phyloP scores from a whole-genome alignment of 2,888 invertebrate genomes.

The Lasioglossum zephyrum region DNA sequence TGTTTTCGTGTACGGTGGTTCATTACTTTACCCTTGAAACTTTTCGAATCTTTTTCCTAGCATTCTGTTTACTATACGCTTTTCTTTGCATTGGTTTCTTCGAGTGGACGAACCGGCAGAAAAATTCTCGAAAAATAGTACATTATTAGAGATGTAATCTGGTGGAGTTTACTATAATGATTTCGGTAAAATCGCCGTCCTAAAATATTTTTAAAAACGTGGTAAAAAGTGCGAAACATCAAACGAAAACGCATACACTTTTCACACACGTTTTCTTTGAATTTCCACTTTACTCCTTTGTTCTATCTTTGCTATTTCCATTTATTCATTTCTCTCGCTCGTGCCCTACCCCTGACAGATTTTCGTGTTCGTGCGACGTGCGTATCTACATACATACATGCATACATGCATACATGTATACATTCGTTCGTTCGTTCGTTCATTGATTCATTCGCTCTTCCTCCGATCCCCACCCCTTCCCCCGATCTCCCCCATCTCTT shows the following conservation, averaged over 20 bases:
- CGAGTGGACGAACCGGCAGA: neutral
- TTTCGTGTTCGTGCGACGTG: too few species aligned
- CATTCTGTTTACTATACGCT: neutral
- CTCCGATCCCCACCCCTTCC: too few species aligned
- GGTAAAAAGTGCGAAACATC: neutral
- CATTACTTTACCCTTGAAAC: neutral
- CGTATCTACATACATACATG: neutral
- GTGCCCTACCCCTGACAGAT: neutral
- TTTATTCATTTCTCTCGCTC: neutral
- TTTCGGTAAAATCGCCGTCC: neutral
- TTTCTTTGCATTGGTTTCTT: neutral
- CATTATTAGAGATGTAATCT: neutral
- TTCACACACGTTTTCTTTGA: neutral
- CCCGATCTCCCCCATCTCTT: neutral
- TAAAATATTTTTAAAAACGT: neutral
- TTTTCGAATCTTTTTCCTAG: neutral
- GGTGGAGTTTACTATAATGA: neutral
- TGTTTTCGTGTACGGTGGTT: neutral
- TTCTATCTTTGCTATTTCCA: neutral
- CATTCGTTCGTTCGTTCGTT: neutral
- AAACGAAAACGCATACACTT: constrained; percentile 6
- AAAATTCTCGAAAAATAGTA: constrained; percentile 6
- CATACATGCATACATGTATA: too few species aligned
- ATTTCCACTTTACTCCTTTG: neutral
- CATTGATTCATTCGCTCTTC: neutral